Conservation (phyloP, 2,113 vertebrate genomes). For the Romanogobio albipinnatus region DNA sequence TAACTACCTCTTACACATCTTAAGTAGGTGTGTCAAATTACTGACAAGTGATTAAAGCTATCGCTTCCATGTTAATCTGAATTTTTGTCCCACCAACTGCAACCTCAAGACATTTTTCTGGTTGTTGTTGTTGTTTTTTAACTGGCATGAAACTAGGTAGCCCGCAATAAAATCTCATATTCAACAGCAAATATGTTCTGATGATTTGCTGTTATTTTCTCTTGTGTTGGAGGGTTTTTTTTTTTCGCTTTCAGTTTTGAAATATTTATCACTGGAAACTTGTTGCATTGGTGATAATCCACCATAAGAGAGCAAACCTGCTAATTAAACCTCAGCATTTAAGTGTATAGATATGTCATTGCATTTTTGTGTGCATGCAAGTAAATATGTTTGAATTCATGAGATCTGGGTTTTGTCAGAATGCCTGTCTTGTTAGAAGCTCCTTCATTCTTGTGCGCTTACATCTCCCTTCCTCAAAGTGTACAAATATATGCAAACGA, state of each 20-base stretch:
- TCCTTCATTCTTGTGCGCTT: not conserved
- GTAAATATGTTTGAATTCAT: not conserved
- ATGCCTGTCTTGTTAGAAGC: slow-evolving; percentile 3
- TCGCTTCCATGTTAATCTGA: not conserved
- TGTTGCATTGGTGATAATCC: slow-evolving; percentile 38
- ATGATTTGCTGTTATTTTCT: not conserved
- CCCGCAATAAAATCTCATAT: not conserved
- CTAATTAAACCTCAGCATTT: slow-evolving; percentile 53
- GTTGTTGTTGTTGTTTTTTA: not conserved
- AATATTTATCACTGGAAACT: not conserved
- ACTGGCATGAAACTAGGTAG: not conserved
- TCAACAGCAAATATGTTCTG: not conserved
- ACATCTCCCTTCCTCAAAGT: slow-evolving; percentile 37
- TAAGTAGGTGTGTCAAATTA: not conserved
- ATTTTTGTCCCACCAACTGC: not conserved
- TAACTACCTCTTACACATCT: slow-evolving; percentile 37
- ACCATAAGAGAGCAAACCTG: slow-evolving; percentile 47
- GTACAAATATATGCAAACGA: slow-evolving; percentile 53
- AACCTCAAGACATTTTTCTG: not conserved
- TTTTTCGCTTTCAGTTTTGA: not conserved
- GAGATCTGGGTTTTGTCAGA: not conserved
- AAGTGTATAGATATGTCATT: slow-evolving; percentile 30
- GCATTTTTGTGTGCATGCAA: not conserved
- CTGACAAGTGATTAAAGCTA: not conserved
- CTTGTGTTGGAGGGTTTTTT: not conserved